A percentile compares a stretch with the other conserved stretches of the same genome.
Evolutionary conservation across 1,140 invertebrate species (phyloP).

Genomic region (Macrocentrus cingulum): DNA sequence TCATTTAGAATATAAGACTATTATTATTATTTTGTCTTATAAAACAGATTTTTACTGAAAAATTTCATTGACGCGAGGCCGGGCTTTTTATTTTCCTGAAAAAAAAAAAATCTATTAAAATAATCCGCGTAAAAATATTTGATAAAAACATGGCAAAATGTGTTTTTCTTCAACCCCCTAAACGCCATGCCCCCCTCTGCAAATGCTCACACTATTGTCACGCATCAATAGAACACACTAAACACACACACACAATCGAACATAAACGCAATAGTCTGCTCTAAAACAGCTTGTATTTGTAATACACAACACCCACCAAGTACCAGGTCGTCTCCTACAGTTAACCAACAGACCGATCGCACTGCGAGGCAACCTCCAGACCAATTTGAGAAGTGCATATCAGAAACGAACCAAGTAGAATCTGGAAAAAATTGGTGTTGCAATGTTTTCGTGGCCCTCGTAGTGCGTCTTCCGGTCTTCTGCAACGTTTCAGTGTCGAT

Average conservation of each 20-base stretch:
- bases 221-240: conserved; percentile 29
- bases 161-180: conserved; percentile 34
- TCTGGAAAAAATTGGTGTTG: conserved; percentile 3
- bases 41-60: too few relatives aligned
- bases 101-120: not conserved
- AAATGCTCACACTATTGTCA: conserved; percentile 27
- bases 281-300: conserved; percentile 36
- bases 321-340: conserved; percentile 57
- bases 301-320: conserved; percentile 51
- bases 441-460: conserved; percentile 10
- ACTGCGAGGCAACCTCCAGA: conserved; percentile 5
- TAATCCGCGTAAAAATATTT: not conserved
- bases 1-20: too few relatives aligned
- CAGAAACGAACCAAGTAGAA: conserved; percentile 28
- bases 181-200: conserved; percentile 29
- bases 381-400: conserved; percentile 39
- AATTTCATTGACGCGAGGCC: too few relatives aligned
- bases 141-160: conserved; percentile 1
- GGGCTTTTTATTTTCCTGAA: too few relatives aligned
- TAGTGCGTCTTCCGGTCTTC: not conserved
- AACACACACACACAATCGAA: conserved; percentile 34
- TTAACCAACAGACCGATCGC: conserved; percentile 29
- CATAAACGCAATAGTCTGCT: conserved; percentile 36
- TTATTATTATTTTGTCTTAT: too few relatives aligned
- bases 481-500: conserved; percentile 32